Evolutionary conservation across 2,797 vertebrate species (phyloP).

Genomic region (Hoplostethus atlanticus): DNA sequence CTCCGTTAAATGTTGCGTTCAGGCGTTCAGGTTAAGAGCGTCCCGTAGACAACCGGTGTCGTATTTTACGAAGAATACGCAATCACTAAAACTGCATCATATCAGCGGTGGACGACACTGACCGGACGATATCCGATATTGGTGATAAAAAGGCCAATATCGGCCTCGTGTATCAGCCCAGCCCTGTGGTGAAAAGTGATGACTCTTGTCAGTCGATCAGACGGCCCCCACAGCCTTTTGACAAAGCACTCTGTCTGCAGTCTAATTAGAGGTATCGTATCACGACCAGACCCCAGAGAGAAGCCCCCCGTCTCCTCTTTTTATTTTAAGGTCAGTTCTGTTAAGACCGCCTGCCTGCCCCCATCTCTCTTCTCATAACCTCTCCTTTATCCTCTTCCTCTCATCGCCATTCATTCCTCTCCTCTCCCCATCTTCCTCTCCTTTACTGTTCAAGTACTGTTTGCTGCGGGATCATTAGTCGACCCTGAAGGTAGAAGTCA

Average conservation of each 20-base stretch:
- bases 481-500: neutral
- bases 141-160: too few species aligned
- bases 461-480: neutral
- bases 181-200: neutral
- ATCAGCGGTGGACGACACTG: too few species aligned
- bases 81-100: too few species aligned
- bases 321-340: constrained; percentile 57
- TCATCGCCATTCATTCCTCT: neutral
- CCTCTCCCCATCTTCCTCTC: neutral
- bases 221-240: constrained; percentile 44
- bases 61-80: too few species aligned
- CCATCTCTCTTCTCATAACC: neutral
- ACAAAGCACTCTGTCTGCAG: constrained; percentile 52
- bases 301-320: constrained; percentile 37
- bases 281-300: constrained; percentile 39
- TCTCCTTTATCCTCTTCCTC: neutral
- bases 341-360: constrained; percentile 5
- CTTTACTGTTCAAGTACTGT: too few species aligned
- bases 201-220: constrained; percentile 21
- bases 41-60: too few species aligned
- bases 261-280: constrained; percentile 65
- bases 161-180: too few species aligned
- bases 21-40: too few species aligned
- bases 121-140: too few species aligned
- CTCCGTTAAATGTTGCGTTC: too few species aligned